Base-by-base conservation (phyloP, 1,140 invertebrate genomes). In the Sipha flava region DNA sequence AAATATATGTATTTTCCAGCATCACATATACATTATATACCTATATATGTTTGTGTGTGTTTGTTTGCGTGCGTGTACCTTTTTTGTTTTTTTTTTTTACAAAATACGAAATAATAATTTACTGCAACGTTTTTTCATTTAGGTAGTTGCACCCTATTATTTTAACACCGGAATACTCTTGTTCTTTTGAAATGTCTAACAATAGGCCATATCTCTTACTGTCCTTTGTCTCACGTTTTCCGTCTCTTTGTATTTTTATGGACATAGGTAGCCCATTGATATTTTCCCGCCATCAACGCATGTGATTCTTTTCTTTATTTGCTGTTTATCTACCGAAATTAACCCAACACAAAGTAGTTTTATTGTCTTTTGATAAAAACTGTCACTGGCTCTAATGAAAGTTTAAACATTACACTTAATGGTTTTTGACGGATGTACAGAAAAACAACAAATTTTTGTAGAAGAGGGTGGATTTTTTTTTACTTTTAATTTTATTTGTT, bases 151-250 rank as follows among this genome's bases (percentile, higher is more conserved):
- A 70, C 40, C 40, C 66, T 70, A 70, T 70, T 70, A 70, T 70
- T 70, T 70, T 70, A 70, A 70, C 66, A 47, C 66, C 66, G 66
- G 66, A 70, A 47, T n/a, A 70, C 66, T 70, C 40, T 70, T 70
- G 66, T 70, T 70, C 66, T 70, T 70, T 70, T 45, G 66, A 70
- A 70, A 70, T 47, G 26, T 47, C 43, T 9, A 70, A 70, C 66
- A 70, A 70, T 70, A 26, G 66, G 23, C 23, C 66, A 66, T 66
- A 66, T 66, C 34, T 43, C 62, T 66, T 29, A 47, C 43, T 26
- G 23, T 26, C 23, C 66, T 70, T 70, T 70, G 66, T 70, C 23
- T 29, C 40, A n/a, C 66, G 66, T 70, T 70, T 70, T 70, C 66
- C 66, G 66, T n/a, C 40, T 47, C 66, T 47, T 45, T 70, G 47